Percentiles rank a stretch among this genome's conserved stretches.
Conservation (phyloP, 2,797 vertebrate species). For the Acanthurus lineatus region DNA sequence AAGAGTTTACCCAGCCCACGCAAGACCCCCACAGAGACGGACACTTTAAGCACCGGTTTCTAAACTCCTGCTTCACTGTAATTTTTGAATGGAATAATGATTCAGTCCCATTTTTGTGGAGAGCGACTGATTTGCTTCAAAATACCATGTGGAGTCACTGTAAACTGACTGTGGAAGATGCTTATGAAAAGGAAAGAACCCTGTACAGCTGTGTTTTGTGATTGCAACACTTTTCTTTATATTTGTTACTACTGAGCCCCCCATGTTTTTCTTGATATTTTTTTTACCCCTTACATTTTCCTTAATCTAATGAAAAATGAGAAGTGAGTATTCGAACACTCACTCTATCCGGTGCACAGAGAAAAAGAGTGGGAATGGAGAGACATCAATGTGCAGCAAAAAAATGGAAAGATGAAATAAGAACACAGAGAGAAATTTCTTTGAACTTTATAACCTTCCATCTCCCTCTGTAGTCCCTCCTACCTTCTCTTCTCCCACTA, state of each 20-base stretch:
- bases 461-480: slow-evolving; percentile 17
- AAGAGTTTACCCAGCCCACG: slow-evolving; percentile 84
- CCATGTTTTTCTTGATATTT: slow-evolving; percentile 6
- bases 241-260: slow-evolving; percentile 31
- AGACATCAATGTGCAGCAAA: slow-evolving; percentile 8
- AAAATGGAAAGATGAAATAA: slow-evolving; percentile 28
- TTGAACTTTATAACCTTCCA: slow-evolving; percentile 30
- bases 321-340: neutral
- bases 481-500: slow-evolving; percentile 17
- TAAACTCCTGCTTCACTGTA: slow-evolving; percentile 59
- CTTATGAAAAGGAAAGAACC: slow-evolving; percentile 19
- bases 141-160: slow-evolving; percentile 11
- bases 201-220: slow-evolving; percentile 32
- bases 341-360: slow-evolving; percentile 1
- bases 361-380: neutral
- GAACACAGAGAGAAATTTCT: slow-evolving; percentile 21
- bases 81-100: slow-evolving; percentile 29
- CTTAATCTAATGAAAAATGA: neutral
- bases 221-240: slow-evolving; percentile 35
- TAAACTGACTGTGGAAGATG: slow-evolving; percentile 16
- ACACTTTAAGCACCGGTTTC: slow-evolving; percentile 86
- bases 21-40: slow-evolving; percentile 78
- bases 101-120: slow-evolving; percentile 18
- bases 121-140: slow-evolving; percentile 23
- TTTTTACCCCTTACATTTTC: slow-evolving; percentile 16